Conservation (phyloP, 2,888 invertebrate genomes). For the Oscheius sp. region DNA sequence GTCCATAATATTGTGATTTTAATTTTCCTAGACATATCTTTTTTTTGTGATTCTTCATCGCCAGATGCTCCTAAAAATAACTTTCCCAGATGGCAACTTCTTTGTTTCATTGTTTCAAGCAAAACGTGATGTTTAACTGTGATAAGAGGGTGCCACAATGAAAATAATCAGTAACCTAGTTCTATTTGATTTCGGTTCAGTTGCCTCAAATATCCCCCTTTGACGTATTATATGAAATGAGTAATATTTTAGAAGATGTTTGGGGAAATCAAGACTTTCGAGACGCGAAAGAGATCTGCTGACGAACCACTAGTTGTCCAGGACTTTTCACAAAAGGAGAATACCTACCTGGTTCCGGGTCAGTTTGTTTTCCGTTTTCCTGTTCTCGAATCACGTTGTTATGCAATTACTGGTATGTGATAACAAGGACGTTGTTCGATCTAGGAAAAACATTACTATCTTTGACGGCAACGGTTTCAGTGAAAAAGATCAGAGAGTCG, state of each 20-base stretch:
- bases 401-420: no score
- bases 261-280: constrained; percentile 38
- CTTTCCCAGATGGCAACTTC: constrained; percentile 1
- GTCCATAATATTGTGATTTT: not conserved
- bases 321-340: constrained; percentile 24
- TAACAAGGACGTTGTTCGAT: no score
- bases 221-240: not conserved
- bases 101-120: constrained; percentile 11
- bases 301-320: constrained; percentile 36
- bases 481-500: constrained; percentile 42
- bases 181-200: constrained; percentile 8
- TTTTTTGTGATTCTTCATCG: constrained; percentile 1
- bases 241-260: constrained; percentile 35
- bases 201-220: constrained; percentile 11
- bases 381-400: no score
- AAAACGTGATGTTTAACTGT: constrained; percentile 7
- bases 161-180: constrained; percentile 12
- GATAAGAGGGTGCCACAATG: constrained; percentile 24
- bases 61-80: not conserved
- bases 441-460: no score
- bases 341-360: constrained; percentile 18
- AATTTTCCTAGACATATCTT: not conserved
- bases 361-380: not conserved
- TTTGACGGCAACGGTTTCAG: constrained; percentile 37
- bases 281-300: constrained; percentile 41